These are phyloP conservation scores for Leptonema lineaticorne DNA, from an alignment of 1,140 invertebrate species.

Conservation along the genomic window DNA sequence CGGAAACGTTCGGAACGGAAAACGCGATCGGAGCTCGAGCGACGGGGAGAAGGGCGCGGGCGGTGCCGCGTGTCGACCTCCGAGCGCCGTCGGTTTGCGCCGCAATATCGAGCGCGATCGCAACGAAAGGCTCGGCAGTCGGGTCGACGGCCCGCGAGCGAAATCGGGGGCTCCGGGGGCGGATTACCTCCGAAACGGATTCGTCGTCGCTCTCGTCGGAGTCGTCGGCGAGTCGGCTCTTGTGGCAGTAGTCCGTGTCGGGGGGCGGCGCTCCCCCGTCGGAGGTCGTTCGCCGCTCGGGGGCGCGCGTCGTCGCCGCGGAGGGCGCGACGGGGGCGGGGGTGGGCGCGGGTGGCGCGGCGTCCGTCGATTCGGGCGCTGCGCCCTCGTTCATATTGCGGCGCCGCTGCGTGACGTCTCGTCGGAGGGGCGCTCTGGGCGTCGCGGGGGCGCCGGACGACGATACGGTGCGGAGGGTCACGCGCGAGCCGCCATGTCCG, in stretches of 20 bases:
- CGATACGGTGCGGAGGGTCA: neutral
- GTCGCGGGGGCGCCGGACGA: neutral
- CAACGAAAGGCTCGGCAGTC: neutral
- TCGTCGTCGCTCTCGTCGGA: slow-evolving; percentile 18
- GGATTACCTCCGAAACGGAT: slow-evolving; percentile 6
- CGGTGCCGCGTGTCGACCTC: neutral
- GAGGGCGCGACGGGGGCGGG: neutral
- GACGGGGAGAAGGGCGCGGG: neutral
- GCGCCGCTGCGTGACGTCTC: neutral
- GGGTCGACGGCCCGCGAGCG: neutral
- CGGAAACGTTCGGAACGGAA: neutral
- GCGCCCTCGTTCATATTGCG: neutral
- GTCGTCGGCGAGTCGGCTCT: neutral
- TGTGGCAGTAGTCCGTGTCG: neutral
- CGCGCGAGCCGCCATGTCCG: slow-evolving; percentile 16
- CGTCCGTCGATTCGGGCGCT: neutral
- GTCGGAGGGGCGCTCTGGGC: neutral
- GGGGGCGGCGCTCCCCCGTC: neutral
- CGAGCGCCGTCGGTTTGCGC: neutral
- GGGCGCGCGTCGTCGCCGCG: neutral
- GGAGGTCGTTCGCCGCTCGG: neutral
- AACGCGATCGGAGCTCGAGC: neutral
- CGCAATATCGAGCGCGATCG: neutral
- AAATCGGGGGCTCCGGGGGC: neutral
- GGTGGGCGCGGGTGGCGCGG: neutral